These are phyloP conservation scores for Sycophila sp. DNA, from an alignment of 1,140 invertebrate genomes.

Conservation along the genomic window DNA sequence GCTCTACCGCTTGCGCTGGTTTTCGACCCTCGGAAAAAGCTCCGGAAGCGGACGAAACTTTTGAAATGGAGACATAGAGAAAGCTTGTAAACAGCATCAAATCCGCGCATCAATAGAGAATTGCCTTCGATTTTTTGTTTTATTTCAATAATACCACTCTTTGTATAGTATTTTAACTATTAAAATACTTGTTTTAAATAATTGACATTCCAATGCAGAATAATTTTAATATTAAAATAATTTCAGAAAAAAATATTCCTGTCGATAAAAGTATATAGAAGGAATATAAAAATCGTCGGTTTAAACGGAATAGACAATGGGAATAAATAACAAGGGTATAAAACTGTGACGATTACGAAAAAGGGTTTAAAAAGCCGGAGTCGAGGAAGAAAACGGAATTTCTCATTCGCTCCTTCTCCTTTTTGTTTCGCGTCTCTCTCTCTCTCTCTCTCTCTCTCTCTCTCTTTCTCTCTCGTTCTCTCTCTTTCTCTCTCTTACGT, in stretches of 20 bases:
- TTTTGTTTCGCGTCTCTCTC: too few species aligned
- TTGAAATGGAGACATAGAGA: constrained; percentile 23
- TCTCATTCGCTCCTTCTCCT: constrained; percentile 3
- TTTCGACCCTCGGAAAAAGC: constrained; percentile 2
- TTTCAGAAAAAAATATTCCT: too few species aligned
- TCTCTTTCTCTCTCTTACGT: background rate
- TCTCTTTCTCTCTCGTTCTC: background rate
- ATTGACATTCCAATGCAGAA: too few species aligned
- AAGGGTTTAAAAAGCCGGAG: constrained; percentile 10
- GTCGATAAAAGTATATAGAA: background rate
- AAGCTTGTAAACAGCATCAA: constrained; percentile 9
- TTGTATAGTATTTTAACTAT: too few species aligned
- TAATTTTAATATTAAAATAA: too few species aligned
- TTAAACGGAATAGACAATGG: background rate
- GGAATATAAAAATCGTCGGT: too few species aligned
- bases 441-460: background rate
- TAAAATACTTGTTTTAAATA: too few species aligned
- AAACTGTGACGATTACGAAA: background rate
- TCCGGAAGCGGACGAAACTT: background rate
- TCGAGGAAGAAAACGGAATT: constrained; percentile 16
- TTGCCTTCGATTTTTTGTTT: too few species aligned
- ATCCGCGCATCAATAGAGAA: too few species aligned
- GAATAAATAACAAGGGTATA: background rate
- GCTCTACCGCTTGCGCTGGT: background rate
- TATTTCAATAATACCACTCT: too few species aligned